These are phyloP conservation scores for Vesta saturnalis DNA, from an alignment of 2,888 invertebrate genomes.

Conservation along the genomic window DNA sequence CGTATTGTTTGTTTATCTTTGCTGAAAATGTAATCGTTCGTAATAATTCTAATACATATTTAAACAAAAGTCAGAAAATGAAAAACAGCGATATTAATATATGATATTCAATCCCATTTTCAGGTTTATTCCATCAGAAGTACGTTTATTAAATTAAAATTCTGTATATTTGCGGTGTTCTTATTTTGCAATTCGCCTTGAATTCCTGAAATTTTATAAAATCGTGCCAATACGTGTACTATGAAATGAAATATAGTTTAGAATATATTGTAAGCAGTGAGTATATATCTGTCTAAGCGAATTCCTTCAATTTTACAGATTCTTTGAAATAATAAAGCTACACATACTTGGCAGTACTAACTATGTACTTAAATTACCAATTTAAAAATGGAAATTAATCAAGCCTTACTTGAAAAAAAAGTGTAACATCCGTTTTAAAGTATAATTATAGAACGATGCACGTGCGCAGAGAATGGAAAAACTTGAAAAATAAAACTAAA, in stretches of 20 bases:
- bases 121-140: background rate
- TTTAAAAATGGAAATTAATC: background rate
- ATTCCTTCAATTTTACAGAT: background rate
- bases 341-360: too few relatives aligned
- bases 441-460: conserved; percentile 29
- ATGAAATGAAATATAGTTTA: background rate
- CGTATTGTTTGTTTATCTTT: too few relatives aligned
- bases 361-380: too few relatives aligned
- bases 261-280: background rate
- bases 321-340: background rate
- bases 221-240: conserved; percentile 7
- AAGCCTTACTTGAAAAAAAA: conserved; percentile 1
- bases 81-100: too few relatives aligned
- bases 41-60: too few relatives aligned
- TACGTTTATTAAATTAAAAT: background rate
- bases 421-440: conserved; percentile 22
- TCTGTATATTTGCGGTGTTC: background rate
- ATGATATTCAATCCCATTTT: too few relatives aligned
- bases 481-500: conserved; percentile 23
- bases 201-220: conserved; percentile 9
- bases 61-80: too few relatives aligned
- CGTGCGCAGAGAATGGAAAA: conserved; percentile 26
- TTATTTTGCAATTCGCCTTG: background rate
- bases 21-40: too few relatives aligned
- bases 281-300: background rate